Conservation (phyloP, 2,113 vertebrate genomes). For the Psittacara wagleri region DNA sequence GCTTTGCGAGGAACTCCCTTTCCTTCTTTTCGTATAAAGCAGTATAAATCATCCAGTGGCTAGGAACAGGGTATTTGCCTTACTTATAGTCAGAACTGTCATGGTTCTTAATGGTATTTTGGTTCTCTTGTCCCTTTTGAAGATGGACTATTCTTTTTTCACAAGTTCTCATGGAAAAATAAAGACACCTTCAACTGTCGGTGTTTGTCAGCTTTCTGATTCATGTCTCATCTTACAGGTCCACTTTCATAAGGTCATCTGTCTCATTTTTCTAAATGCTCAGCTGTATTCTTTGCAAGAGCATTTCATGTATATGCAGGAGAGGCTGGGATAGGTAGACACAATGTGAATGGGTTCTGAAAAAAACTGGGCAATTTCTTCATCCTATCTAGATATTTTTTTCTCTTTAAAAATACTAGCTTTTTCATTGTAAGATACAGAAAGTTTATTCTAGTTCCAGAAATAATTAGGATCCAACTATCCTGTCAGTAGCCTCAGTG, state of each 20-base stretch:
- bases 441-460: neutral
- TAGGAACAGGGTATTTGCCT: neutral
- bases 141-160: neutral
- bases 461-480: constrained; percentile 1
- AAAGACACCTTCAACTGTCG: neutral
- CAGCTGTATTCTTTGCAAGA: neutral
- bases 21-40: neutral
- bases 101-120: neutral
- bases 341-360: neutral
- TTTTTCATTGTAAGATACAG: neutral
- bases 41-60: neutral
- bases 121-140: neutral
- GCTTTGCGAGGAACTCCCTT: neutral
- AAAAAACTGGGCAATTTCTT: neutral
- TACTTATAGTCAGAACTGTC: neutral
- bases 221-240: neutral
- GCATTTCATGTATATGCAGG: neutral
- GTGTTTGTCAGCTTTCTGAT: neutral
- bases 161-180: neutral
- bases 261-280: neutral
- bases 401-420: neutral
- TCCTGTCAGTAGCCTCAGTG: constrained; percentile 10
- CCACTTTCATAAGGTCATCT: neutral
- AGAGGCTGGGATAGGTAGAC: neutral
- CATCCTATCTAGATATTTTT: neutral